phyloP scores from a whole-genome alignment of 2,797 vertebrate genomes.

The Siniperca scherzeri region DNA sequence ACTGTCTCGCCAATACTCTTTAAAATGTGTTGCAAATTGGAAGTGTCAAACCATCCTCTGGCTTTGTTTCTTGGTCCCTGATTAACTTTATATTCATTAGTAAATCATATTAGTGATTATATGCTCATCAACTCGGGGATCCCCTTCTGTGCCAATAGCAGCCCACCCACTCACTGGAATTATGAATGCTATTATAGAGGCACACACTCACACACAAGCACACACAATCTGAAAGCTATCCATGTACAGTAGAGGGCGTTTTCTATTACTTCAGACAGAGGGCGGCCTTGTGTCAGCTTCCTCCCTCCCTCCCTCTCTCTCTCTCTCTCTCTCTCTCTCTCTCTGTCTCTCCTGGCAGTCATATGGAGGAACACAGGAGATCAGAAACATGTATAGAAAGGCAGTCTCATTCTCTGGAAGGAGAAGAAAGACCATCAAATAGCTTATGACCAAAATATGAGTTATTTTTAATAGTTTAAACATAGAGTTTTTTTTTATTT shows the following conservation, averaged over 20 bases:
- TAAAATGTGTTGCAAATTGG: slow-evolving; percentile 55
- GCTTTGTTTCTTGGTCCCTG: slow-evolving; percentile 69
- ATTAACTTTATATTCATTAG: slow-evolving; percentile 80
- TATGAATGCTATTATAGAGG: slow-evolving; percentile 57
- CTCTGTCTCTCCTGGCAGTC: slow-evolving; percentile 7
- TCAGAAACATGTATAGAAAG: slow-evolving; percentile 3
- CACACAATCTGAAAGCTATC: slow-evolving; percentile 26
- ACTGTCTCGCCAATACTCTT: slow-evolving; percentile 22
- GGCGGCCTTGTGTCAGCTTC: slow-evolving; percentile 87
- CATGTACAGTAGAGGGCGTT: slow-evolving; percentile 74
- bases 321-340: slow-evolving; percentile 27
- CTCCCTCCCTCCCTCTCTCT: slow-evolving; percentile 36
- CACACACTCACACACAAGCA: slow-evolving; percentile 26
- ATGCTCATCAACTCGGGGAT: slow-evolving; percentile 70
- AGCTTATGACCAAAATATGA: background rate
- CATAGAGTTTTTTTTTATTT: background rate
- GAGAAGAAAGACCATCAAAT: background rate
- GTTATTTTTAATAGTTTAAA: background rate
- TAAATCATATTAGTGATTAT: slow-evolving; percentile 78
- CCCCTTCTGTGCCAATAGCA: slow-evolving; percentile 62
- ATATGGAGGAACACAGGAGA: slow-evolving; percentile 43
- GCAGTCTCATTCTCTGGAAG: background rate
- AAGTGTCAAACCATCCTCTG: slow-evolving; percentile 59
- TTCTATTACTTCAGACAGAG: slow-evolving; percentile 85
- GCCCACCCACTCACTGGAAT: slow-evolving; percentile 65